phyloP scores from a whole-genome alignment of 2,888 invertebrate species.

The Chrysomela aeneicollis region DNA sequence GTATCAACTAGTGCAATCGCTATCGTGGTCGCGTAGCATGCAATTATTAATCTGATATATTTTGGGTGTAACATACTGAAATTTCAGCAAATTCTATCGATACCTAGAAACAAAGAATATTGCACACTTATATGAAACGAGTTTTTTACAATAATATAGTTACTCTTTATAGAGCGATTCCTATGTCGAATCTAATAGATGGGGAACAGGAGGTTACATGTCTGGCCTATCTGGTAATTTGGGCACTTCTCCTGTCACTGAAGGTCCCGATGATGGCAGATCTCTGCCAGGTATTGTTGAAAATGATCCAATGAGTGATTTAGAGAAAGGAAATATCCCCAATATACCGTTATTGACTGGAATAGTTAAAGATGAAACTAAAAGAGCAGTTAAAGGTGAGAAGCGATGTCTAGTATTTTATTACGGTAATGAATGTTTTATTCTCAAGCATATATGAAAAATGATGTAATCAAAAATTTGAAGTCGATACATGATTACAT shows the following conservation, averaged over 20 bases:
- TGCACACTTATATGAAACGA: too few relatives aligned
- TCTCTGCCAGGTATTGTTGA: slow-evolving; percentile 72
- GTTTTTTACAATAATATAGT: too few relatives aligned
- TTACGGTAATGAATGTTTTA: background rate
- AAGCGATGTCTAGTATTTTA: slow-evolving; percentile 16
- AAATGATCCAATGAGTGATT: slow-evolving; percentile 68
- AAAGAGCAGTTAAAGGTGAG: slow-evolving; percentile 67
- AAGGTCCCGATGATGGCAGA: slow-evolving; percentile 72
- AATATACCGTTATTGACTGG: slow-evolving; percentile 76
- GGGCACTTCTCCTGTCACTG: slow-evolving; percentile 74
- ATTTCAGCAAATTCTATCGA: too few relatives aligned
- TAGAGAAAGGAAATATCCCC: slow-evolving; percentile 64
- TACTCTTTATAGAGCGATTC: slow-evolving; percentile 65
- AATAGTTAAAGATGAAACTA: slow-evolving; percentile 77
- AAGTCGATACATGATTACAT: slow-evolving; percentile 59
- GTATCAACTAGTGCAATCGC: too few relatives aligned
- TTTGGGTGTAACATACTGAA: too few relatives aligned
- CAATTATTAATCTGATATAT: too few relatives aligned
- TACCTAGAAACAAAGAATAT: too few relatives aligned
- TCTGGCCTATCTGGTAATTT: slow-evolving; percentile 69
- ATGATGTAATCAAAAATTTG: slow-evolving; percentile 58
- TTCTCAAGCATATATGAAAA: slow-evolving; percentile 53
- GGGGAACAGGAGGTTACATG: slow-evolving; percentile 69
- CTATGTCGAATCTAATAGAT: slow-evolving; percentile 65
- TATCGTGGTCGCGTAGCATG: too few relatives aligned